phyloP scores from a whole-genome alignment of 2,888 invertebrate genomes.

The Cerastis rubricosa region DNA sequence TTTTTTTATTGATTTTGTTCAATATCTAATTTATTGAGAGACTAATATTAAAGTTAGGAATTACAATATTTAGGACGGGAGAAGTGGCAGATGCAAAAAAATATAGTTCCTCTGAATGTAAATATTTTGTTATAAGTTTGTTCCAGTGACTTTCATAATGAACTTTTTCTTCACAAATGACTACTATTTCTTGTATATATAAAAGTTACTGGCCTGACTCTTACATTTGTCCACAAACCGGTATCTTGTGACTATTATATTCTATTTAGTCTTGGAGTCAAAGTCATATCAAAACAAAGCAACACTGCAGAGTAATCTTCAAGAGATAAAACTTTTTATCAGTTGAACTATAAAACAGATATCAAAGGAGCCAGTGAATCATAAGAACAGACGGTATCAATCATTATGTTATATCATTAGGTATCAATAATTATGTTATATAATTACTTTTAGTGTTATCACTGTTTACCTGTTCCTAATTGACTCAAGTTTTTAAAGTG shows the following conservation, averaged over 20 bases:
- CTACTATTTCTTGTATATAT: not conserved
- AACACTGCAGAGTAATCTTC: conserved; percentile 25
- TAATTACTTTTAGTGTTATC: not conserved
- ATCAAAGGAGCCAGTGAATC: conserved; percentile 28
- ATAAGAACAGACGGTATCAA: not conserved
- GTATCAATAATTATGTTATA: conserved; percentile 3
- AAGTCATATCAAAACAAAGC: not conserved
- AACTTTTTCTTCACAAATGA: not conserved
- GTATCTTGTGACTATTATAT: not conserved
- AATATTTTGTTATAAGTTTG: too few species aligned
- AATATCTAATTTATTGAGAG: not conserved
- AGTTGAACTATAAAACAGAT: conserved; percentile 36
- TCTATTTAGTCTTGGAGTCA: not conserved
- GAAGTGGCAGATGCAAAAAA: not conserved
- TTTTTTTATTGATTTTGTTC: too few species aligned
- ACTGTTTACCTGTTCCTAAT: conserved; percentile 9
- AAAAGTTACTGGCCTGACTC: not conserved
- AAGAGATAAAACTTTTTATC: conserved; percentile 1
- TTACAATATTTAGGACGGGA: conserved; percentile 4
- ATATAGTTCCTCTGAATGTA: too few species aligned
- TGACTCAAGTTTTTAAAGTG: not conserved
- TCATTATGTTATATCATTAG: conserved; percentile 5
- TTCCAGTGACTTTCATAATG: not conserved
- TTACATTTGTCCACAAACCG: not conserved
- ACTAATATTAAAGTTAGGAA: not conserved